Conservation (phyloP, 2,113 vertebrate species). For the Phylloscopus whistleri region DNA sequence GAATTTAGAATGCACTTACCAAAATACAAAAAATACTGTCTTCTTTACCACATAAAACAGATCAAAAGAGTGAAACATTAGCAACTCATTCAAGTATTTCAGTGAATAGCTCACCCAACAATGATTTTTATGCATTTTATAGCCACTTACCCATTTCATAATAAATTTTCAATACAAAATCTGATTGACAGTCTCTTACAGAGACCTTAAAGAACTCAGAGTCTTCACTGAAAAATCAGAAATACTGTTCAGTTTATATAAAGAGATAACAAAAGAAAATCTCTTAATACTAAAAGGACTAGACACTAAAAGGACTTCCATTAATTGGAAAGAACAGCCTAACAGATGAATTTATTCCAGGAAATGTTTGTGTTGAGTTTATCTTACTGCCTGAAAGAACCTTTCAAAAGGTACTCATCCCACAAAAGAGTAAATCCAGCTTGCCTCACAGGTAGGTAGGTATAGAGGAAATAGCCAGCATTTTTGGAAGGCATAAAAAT, state of each 20-base stretch:
- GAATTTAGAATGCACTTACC: not conserved
- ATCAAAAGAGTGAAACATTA: not conserved
- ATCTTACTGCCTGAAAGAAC: no score
- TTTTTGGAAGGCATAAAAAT: no score
- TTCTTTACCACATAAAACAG: not conserved
- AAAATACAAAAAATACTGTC: not conserved
- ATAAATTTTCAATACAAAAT: not conserved
- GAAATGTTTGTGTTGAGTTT: no score
- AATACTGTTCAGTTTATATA: not conserved
- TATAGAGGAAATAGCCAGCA: no score
- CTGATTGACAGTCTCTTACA: not conserved
- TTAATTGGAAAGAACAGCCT: no score
- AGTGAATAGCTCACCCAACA: not conserved
- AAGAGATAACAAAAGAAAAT: no score
- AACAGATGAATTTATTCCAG: no score
- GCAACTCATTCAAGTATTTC: not conserved
- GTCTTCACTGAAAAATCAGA: not conserved
- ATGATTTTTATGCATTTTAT: not conserved
- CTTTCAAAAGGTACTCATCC: no score
- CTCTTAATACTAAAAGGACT: no score
- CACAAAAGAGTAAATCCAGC: no score
- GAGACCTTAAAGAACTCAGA: not conserved
- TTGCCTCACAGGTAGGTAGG: no score
- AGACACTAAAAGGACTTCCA: no score
- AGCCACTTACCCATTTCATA: not conserved